These are phyloP conservation scores for Sminthurinus signatus DNA, from an alignment of 1,140 invertebrate genomes.

Conservation along the genomic window DNA sequence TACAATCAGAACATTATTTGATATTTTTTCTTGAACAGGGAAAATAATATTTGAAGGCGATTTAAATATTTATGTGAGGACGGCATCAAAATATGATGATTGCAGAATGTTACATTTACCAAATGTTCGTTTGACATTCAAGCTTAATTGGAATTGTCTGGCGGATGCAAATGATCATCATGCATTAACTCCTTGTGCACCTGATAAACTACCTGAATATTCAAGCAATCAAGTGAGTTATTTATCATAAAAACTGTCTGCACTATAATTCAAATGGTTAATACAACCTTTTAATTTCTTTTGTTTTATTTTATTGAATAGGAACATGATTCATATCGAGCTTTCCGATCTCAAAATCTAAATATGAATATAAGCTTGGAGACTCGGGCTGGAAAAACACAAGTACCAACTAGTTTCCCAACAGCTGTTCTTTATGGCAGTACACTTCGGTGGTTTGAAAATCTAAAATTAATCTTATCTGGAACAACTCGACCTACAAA, in stretches of 20 bases:
- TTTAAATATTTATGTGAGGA: slow-evolving; percentile 80
- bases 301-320: slow-evolving; percentile 43
- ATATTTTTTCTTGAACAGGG: slow-evolving; percentile 52
- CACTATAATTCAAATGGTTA: too few relatives aligned
- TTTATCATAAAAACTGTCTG: too few relatives aligned
- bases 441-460: slow-evolving; percentile 88
- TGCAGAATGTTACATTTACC: slow-evolving; percentile 85
- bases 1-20: too few relatives aligned
- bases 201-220: slow-evolving; percentile 93
- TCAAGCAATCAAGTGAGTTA: slow-evolving; percentile 81
- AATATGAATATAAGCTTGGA: slow-evolving; percentile 84
- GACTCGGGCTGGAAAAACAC: slow-evolving; percentile 50
- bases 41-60: slow-evolving; percentile 80
- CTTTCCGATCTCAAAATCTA: slow-evolving; percentile 89
- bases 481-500: slow-evolving; percentile 89
- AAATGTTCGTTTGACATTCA: slow-evolving; percentile 74
- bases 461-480: slow-evolving; percentile 89
- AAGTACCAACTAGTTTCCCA: slow-evolving; percentile 52
- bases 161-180: slow-evolving; percentile 94
- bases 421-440: slow-evolving; percentile 82
- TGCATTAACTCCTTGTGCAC: slow-evolving; percentile 91
- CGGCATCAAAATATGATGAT: slow-evolving; percentile 98
- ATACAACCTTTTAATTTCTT: too few relatives aligned
- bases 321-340: slow-evolving; percentile 78
- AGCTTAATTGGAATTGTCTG: slow-evolving; percentile 83